phyloP scores from a whole-genome alignment of 2,888 invertebrate species.

The Diadegma fenestrale region DNA sequence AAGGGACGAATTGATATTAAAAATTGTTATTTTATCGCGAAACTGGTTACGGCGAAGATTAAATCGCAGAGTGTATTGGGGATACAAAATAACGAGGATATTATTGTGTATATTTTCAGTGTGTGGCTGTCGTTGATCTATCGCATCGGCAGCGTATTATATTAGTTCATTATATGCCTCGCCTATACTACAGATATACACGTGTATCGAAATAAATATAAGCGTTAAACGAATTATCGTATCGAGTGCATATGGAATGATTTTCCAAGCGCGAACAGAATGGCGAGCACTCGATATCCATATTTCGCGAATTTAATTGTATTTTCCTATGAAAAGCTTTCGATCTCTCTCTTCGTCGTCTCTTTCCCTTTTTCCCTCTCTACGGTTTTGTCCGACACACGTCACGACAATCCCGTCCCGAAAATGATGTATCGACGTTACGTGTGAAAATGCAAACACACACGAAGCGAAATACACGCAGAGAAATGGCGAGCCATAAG shows the following conservation, averaged over 20 bases:
- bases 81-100: conserved; percentile 39
- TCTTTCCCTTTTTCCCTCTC: conserved; percentile 1
- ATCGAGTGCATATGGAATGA: conserved; percentile 39
- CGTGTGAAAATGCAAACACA: conserved; percentile 13
- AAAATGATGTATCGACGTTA: conserved; percentile 50
- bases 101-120: conserved; percentile 39
- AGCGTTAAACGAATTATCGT: conserved; percentile 65
- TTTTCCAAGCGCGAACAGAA: conserved; percentile 50
- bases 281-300: conserved; percentile 50
- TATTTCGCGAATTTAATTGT: conserved; percentile 66
- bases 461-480: neutral
- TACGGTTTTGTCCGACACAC: conserved; percentile 8
- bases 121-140: conserved; percentile 53
- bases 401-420: conserved; percentile 54
- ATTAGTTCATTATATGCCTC: conserved; percentile 57
- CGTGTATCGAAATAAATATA: neutral
- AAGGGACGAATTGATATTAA: neutral
- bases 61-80: neutral
- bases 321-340: conserved; percentile 47
- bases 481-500: conserved; percentile 24
- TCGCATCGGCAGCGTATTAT: conserved; percentile 52
- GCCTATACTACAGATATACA: neutral
- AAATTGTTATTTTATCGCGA: conserved; percentile 8
- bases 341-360: conserved; percentile 13
- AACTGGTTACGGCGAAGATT: conserved; percentile 22